These are phyloP conservation scores for Pyrocephalus nanus DNA, from an alignment of 2,797 vertebrate genomes.

Conservation along the genomic window DNA sequence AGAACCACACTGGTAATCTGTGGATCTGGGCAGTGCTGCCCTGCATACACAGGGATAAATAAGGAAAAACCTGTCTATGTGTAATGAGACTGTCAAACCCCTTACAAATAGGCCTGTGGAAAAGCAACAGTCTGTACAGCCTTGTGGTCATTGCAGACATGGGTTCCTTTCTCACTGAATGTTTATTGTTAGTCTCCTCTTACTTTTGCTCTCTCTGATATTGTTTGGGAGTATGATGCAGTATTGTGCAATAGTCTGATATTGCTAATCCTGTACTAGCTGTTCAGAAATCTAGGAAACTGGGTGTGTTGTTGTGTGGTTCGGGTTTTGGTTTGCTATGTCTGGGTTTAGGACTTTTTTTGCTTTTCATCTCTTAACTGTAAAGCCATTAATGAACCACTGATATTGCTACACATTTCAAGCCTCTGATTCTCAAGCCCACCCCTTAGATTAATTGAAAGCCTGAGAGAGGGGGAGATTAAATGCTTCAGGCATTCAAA, in stretches of 20 bases:
- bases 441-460: background rate
- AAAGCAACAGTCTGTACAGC: background rate
- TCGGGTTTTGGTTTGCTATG: background rate
- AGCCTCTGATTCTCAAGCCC: background rate
- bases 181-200: background rate
- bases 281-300: background rate
- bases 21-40: background rate
- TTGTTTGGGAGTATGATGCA: background rate
- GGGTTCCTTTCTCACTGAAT: background rate
- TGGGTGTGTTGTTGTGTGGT: background rate
- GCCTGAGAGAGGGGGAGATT: background rate
- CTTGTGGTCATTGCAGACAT: background rate
- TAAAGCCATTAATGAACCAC: background rate
- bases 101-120: background rate
- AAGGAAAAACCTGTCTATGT: accelerated
- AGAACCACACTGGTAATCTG: background rate
- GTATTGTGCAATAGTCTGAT: background rate
- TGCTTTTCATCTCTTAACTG: background rate
- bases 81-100: background rate
- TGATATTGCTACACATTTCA: background rate
- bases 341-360: background rate
- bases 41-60: background rate
- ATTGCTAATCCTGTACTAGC: background rate
- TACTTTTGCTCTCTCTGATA: background rate
- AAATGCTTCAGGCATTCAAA: background rate